Conservation (phyloP, 2,888 invertebrate genomes). For the Hetaerina titia region DNA sequence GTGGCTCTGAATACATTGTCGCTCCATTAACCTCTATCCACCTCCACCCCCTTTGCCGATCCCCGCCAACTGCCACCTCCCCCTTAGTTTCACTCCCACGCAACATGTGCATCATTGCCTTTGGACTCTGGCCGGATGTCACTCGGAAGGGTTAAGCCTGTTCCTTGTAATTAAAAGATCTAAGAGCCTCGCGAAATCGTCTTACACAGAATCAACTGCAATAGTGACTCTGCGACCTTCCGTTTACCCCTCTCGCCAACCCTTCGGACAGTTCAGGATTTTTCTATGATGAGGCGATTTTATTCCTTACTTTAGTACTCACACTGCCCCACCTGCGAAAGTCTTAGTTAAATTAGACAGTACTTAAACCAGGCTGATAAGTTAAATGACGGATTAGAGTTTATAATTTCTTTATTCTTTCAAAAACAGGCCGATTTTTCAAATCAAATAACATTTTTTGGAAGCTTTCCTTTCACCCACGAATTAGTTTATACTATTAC, state of each 20-base stretch:
- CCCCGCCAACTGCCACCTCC: not conserved
- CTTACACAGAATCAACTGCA: not conserved
- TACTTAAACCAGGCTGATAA: too few relatives aligned
- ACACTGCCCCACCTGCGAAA: too few relatives aligned
- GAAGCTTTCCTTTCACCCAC: too few relatives aligned
- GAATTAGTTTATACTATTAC: too few relatives aligned
- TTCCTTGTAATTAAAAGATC: not conserved
- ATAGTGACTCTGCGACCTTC: not conserved
- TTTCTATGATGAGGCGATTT: not conserved
- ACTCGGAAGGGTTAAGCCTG: not conserved
- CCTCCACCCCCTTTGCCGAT: not conserved
- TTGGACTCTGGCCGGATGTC: not conserved
- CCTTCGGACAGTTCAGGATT: too few relatives aligned
- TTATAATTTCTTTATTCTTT: too few relatives aligned
- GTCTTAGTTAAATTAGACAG: too few relatives aligned
- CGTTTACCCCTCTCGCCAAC: not conserved
- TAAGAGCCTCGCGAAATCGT: not conserved
- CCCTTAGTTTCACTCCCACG: not conserved
- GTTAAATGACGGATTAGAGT: too few relatives aligned
- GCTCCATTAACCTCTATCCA: slow-evolving; percentile 22
- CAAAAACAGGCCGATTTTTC: too few relatives aligned
- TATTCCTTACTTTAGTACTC: not conserved
- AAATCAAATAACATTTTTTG: too few relatives aligned
- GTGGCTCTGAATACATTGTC: not conserved
- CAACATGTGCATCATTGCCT: not conserved